Conservation (phyloP, 2,797 vertebrate genomes). For the Ctenosaura bakeri region DNA sequence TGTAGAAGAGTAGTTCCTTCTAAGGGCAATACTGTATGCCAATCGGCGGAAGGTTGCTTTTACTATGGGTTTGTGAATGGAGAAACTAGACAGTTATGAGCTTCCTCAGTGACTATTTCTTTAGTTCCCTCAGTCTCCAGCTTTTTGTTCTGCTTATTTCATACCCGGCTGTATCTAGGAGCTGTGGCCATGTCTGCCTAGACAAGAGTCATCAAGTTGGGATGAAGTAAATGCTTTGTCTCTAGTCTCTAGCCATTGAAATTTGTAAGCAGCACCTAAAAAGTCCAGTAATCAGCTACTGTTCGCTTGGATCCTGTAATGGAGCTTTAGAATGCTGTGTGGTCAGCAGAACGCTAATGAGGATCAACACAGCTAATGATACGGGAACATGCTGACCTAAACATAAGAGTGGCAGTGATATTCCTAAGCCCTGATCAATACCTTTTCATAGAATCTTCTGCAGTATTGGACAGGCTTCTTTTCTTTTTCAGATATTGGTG, state of each 20-base stretch:
- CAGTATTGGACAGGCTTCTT: not conserved
- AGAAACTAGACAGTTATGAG: too few species aligned
- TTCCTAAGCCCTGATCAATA: not conserved
- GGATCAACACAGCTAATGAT: not conserved
- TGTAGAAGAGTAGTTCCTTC: not conserved
- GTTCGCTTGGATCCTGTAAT: not conserved
- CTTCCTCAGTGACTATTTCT: not conserved
- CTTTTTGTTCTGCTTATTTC: not conserved
- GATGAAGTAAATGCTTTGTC: not conserved
- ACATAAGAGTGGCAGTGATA: not conserved
- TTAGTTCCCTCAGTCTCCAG: not conserved
- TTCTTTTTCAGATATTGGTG: not conserved
- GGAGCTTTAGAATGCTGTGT: not conserved
- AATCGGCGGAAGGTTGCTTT: not conserved
- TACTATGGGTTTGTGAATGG: not conserved
- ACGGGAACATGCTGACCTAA: not conserved
- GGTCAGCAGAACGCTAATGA: slow-evolving; percentile 3
- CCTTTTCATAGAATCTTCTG: not conserved
- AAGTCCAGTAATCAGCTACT: not conserved
- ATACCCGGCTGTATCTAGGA: not conserved
- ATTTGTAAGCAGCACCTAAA: not conserved
- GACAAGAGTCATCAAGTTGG: not conserved
- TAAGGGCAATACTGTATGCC: not conserved
- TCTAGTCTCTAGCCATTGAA: not conserved
- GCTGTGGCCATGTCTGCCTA: not conserved